Conservation (phyloP, 2,797 vertebrate species). For the Acomys russatus region DNA sequence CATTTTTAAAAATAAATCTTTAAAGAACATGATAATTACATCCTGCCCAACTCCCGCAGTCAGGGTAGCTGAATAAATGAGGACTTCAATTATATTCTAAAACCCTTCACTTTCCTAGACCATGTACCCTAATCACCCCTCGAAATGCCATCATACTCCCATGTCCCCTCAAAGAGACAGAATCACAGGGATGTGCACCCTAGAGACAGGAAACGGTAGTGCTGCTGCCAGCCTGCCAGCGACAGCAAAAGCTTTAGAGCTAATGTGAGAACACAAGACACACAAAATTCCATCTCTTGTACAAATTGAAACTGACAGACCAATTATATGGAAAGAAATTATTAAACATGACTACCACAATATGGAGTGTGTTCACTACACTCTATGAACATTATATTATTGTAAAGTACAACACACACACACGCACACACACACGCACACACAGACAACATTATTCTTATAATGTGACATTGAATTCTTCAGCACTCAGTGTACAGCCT, state of each 20-base stretch:
- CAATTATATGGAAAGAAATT: background rate
- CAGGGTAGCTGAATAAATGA: constrained; percentile 25
- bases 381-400: background rate
- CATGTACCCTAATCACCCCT: background rate
- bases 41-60: background rate
- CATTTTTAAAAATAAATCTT: background rate
- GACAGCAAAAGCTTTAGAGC: background rate
- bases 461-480: background rate
- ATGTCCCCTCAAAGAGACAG: background rate
- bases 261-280: background rate
- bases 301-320: background rate
- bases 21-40: background rate
- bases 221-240: background rate
- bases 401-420: background rate
- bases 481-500: background rate
- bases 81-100: background rate
- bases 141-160: background rate
- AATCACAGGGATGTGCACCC: background rate
- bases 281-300: background rate
- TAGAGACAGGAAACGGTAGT: background rate
- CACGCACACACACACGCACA: background rate
- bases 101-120: constrained; percentile 13
- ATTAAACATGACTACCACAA: background rate
- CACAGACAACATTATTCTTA: background rate
- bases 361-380: background rate